Conservation (phyloP, 2,888 invertebrate genomes). For the Synanthedon andrenaeformis region DNA sequence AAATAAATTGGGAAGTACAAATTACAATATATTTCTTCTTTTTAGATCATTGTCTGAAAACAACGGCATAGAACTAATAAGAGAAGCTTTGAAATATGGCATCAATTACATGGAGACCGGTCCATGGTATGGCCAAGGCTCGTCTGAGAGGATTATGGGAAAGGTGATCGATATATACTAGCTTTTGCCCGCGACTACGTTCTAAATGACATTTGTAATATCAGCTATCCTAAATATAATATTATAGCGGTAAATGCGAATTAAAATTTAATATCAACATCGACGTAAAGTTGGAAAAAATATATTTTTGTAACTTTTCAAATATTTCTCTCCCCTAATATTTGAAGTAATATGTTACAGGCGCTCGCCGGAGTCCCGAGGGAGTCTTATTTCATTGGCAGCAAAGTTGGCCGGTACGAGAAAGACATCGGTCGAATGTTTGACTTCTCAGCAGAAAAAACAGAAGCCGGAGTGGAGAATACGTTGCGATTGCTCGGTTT, state of each 20-base stretch:
- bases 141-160: slow-evolving; percentile 85
- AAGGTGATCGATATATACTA: slow-evolving; percentile 59
- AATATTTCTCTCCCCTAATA: too few relatives aligned
- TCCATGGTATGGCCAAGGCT: slow-evolving; percentile 93
- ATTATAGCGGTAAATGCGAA: too few relatives aligned
- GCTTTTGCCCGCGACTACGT: too few relatives aligned
- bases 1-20: not conserved
- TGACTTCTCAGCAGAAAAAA: slow-evolving; percentile 84
- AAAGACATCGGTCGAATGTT: slow-evolving; percentile 79
- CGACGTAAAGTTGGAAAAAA: too few relatives aligned
- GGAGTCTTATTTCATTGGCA: slow-evolving; percentile 87
- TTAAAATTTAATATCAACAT: not conserved
- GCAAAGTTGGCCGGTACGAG: slow-evolving; percentile 91
- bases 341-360: slow-evolving; percentile 34
- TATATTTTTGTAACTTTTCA: too few relatives aligned
- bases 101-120: slow-evolving; percentile 94
- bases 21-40: slow-evolving; percentile 6
- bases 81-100: slow-evolving; percentile 79
- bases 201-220: too few relatives aligned
- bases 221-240: too few relatives aligned
- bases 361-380: slow-evolving; percentile 85
- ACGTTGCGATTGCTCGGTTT: slow-evolving; percentile 80
- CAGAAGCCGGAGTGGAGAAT: slow-evolving; percentile 78
- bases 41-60: slow-evolving; percentile 74
- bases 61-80: slow-evolving; percentile 77